Evolutionary conservation across 2,797 vertebrate genomes (phyloP).

Genomic region (Echeneis naucrates): DNA sequence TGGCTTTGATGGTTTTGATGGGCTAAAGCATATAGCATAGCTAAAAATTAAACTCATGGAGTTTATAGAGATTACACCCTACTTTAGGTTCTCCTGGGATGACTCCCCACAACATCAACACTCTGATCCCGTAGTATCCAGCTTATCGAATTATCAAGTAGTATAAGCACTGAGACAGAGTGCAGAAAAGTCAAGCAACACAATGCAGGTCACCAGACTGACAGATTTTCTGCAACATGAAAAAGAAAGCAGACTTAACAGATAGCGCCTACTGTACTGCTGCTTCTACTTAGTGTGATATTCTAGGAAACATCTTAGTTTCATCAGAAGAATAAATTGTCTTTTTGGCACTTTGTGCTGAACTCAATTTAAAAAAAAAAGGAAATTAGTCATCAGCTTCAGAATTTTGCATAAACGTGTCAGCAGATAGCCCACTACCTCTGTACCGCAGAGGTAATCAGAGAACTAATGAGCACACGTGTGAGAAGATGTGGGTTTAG

Average conservation of each 20-base stretch:
- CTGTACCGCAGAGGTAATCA: constrained; percentile 34
- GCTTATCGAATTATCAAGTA: background rate
- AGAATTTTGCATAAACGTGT: constrained; percentile 6
- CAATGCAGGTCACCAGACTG: constrained; percentile 38
- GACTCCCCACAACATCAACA: background rate
- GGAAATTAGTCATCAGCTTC: constrained; percentile 65
- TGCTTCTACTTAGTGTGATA: constrained; percentile 6
- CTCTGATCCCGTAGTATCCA: background rate
- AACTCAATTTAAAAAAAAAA: constrained; percentile 25
- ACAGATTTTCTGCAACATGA: constrained; percentile 7
- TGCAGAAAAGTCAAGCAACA: constrained; percentile 20
- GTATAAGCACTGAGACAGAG: no score
- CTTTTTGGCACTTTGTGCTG: constrained; percentile 17
- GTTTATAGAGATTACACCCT: background rate
- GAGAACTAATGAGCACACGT: constrained; percentile 51
- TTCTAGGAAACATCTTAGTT: constrained; percentile 61
- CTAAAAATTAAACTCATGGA: background rate
- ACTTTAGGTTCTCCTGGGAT: background rate
- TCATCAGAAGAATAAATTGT: constrained; percentile 38
- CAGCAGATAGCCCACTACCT: constrained; percentile 30
- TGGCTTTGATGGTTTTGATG: no score
- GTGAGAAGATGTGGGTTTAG: constrained; percentile 36
- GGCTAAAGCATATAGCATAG: no score
- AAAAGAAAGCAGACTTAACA: background rate
- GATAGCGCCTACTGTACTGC: background rate